Evolutionary conservation across 1,140 invertebrate genomes (phyloP), one percentile per base, ranked within the genome.

Genomic region (Lepidotrigona ventralis): DNA sequence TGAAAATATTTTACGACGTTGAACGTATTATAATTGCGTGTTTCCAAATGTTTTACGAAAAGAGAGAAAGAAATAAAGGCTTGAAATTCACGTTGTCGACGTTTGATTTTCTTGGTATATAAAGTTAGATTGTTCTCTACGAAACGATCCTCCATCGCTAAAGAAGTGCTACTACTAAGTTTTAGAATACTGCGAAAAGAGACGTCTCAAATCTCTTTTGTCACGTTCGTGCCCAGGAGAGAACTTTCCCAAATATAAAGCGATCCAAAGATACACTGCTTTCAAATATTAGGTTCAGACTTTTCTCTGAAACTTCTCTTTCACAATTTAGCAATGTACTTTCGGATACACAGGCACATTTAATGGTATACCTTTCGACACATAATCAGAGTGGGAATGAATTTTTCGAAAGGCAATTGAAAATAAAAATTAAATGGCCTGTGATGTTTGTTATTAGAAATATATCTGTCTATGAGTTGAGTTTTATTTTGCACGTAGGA

Each of bases 151-250:
- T 68, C 12, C 39, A 1, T 2, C 5, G 19, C 23, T 33, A 68
- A n/a, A 21, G 1, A 4, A 72, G 17, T 29, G 17, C 17, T 14
- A 54, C 17, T 14, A 54, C 26, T 14, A n/a, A 4, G 17, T 21
- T 54, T 72, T 72, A 21, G 21, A 21, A 19, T 29, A 54, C 8
- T 19, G 17, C 14, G 51, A 54, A 46, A n/a, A 14, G 46, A 26
- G 70, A 46, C 21, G 12, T 72, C n/a, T 29, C 33, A 72, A 72
- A 72, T 72, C 70, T 26, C 39, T 54, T 72, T 72, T 72, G 70
- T 54, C 70, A 72, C n/a, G 46, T 54, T 72, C 46, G 11, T 19
- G 12, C 46, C 33, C 46, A 23, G 26, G 46, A 51, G 46, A 33
- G n/a, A 51, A 72, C 46, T 72, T 46, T 51, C 21, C n/a, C 39